Conservation (phyloP, 2,888 invertebrate species). For the Falcaria lacertinaria region DNA sequence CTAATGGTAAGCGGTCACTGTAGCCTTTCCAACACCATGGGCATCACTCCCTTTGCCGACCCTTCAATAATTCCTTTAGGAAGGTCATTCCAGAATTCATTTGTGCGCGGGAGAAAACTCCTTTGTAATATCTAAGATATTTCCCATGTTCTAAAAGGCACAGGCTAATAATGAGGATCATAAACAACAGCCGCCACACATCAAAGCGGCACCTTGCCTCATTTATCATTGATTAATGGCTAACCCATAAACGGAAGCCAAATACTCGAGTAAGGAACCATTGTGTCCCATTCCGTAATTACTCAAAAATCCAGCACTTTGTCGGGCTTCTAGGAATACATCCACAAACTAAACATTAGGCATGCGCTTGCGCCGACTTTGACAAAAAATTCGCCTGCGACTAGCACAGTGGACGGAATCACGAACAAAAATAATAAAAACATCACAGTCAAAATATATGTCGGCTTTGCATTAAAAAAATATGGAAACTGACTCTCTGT, state of each 20-base stretch:
- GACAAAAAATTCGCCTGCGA: conserved; percentile 54
- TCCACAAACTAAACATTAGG: conserved; percentile 49
- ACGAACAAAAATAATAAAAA: conserved; percentile 79
- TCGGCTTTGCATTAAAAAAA: conserved; percentile 56
- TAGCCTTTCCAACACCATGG: no score
- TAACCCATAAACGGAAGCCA: conserved; percentile 66
- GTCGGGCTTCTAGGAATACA: conserved; percentile 64
- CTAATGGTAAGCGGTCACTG: no score
- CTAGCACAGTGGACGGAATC: conserved; percentile 59
- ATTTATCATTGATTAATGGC: conserved; percentile 65
- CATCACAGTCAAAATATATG: conserved; percentile 80
- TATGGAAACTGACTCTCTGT: conserved; percentile 65
- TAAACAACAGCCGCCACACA: conserved; percentile 5
- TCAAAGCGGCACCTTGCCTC: conserved; percentile 6
- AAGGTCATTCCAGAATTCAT: no score
- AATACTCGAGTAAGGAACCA: conserved; percentile 67
- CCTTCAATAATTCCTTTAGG: no score
- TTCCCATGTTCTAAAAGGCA: not conserved
- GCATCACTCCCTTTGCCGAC: no score
- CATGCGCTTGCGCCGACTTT: conserved; percentile 56
- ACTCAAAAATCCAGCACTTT: conserved; percentile 44
- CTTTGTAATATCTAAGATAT: no score
- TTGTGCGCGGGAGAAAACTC: no score
- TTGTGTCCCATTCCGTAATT: conserved; percentile 67
- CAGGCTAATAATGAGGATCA: not conserved